These are phyloP conservation scores for Chloroceryle aenea DNA, from an alignment of 2,113 vertebrate species.

Conservation along the genomic window DNA sequence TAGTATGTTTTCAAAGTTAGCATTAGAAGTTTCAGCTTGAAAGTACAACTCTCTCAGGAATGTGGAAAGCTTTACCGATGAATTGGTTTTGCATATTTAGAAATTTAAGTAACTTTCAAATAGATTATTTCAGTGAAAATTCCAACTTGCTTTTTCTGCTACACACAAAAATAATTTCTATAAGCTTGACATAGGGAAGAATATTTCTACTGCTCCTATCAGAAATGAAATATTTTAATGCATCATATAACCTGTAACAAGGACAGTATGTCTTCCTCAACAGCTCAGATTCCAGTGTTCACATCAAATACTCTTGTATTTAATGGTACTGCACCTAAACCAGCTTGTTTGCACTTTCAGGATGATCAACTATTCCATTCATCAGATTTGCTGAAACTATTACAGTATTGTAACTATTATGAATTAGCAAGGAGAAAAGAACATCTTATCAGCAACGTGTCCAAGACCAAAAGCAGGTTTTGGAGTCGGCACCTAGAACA, in stretches of 20 bases:
- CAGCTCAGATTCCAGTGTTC: neutral
- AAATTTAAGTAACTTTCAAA: neutral
- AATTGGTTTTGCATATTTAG: neutral
- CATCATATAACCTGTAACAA: neutral
- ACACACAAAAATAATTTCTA: neutral
- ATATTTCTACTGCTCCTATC: neutral
- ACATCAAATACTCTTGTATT: neutral
- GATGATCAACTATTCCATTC: neutral
- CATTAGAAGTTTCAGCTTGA: neutral
- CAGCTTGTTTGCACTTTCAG: neutral
- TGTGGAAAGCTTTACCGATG: neutral
- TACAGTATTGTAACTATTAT: neutral
- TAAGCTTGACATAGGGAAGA: neutral
- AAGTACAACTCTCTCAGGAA: neutral
- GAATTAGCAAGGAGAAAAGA: neutral
- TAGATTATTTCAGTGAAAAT: neutral
- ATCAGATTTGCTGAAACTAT: neutral
- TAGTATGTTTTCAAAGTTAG: neutral
- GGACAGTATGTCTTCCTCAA: neutral
- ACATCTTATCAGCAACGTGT: neutral
- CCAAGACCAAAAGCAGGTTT: neutral
- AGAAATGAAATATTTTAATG: neutral
- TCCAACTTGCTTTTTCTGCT: neutral
- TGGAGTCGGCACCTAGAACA: neutral
- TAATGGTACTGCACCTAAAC: neutral